Evolutionary conservation across 2,113 vertebrate species (phyloP).

Genomic region (Pelvicachromis taeniatus): DNA sequence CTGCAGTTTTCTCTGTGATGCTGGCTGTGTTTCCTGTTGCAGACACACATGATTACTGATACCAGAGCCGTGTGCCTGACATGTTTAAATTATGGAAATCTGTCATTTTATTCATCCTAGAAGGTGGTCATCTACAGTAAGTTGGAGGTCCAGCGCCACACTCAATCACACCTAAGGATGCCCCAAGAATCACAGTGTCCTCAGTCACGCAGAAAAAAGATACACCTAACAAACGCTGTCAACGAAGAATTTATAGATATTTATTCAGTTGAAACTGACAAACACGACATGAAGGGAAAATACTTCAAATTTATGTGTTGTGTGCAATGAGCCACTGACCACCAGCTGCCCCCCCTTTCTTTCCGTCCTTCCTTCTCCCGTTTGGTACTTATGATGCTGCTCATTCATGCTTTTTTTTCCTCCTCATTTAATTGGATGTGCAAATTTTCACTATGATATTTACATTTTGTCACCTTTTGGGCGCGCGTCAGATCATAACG

Average conservation of each 20-base stretch:
- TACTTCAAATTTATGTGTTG: neutral
- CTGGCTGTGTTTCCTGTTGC: neutral
- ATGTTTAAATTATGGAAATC: neutral
- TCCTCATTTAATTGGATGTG: slow-evolving; percentile 9
- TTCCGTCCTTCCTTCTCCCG: neutral
- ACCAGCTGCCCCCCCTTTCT: neutral
- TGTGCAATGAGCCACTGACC: neutral
- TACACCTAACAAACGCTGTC: neutral
- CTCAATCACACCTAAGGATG: neutral
- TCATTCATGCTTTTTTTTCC: neutral
- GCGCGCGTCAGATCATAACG: neutral
- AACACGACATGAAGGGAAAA: neutral
- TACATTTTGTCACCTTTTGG: slow-evolving; percentile 6
- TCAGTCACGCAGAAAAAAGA: neutral
- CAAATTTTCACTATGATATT: neutral
- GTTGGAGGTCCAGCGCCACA: neutral
- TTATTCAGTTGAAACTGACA: neutral
- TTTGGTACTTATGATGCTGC: slow-evolving; percentile 8
- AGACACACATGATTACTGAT: neutral
- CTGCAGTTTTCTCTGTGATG: neutral
- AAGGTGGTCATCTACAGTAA: neutral
- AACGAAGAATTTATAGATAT: neutral
- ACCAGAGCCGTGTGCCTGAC: neutral
- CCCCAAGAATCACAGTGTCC: neutral
- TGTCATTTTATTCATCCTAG: neutral